A percentile compares a stretch with the other conserved stretches of the same genome.
Conservation (phyloP, 2,888 invertebrate species). For the Spisula subtruncata region DNA sequence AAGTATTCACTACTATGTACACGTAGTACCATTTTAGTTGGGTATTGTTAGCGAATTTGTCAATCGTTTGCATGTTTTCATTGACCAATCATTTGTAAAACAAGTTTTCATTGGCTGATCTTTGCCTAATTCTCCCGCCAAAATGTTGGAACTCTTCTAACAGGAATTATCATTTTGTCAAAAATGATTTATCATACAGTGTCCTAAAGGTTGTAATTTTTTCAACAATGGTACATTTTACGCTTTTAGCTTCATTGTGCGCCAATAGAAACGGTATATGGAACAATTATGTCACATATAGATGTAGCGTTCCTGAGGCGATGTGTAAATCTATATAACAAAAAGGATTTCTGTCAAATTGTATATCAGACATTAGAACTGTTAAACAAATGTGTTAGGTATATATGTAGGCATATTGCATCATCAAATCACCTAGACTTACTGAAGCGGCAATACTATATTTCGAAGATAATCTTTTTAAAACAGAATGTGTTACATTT, state of each 20-base stretch:
- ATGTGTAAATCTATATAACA: neutral
- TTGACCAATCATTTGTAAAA: too few species aligned
- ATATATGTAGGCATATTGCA: neutral
- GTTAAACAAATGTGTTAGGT: neutral
- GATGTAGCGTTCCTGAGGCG: neutral
- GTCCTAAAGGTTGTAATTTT: neutral
- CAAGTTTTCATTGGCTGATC: too few species aligned
- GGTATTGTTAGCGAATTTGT: too few species aligned
- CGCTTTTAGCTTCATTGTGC: neutral
- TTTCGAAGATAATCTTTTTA: too few species aligned
- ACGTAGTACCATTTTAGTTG: too few species aligned
- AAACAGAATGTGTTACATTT: too few species aligned
- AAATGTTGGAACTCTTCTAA: neutral
- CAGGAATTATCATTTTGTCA: slow-evolving; percentile 4
- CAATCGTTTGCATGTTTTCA: too few species aligned
- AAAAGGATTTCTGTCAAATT: neutral
- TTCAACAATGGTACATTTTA: neutral
- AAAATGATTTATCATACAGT: neutral
- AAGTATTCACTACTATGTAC: too few species aligned
- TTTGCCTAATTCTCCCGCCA: neutral
- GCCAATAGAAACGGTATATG: neutral
- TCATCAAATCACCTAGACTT: too few species aligned
- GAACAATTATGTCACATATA: neutral
- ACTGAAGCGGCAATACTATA: too few species aligned
- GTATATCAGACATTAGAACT: neutral